phyloP scores from a whole-genome alignment of 1,140 invertebrate species.

The Chionoecetes opilio region DNA sequence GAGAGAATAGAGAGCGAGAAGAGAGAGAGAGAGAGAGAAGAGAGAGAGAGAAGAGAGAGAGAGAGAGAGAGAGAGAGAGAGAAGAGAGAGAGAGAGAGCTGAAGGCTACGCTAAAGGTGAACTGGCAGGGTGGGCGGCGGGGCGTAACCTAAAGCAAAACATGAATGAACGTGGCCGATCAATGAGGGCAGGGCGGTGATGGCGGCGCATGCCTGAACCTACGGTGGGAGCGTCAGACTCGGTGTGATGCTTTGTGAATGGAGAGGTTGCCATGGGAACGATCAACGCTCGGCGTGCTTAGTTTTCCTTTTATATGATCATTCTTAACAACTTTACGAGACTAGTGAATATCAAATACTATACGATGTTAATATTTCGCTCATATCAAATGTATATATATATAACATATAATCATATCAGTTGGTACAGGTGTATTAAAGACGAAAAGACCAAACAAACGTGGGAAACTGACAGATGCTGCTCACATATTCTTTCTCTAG shows the following conservation, averaged over 20 bases:
- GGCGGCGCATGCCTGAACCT: not conserved
- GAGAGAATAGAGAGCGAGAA: not conserved
- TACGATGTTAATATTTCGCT: too few species aligned
- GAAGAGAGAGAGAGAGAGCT: not conserved
- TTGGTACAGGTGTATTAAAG: too few species aligned
- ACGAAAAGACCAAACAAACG: too few species aligned
- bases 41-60: not conserved
- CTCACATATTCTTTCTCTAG: too few species aligned
- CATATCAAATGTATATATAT: too few species aligned
- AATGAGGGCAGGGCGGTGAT: not conserved
- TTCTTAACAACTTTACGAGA: too few species aligned
- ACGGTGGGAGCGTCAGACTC: not conserved
- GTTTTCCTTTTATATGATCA: too few species aligned
- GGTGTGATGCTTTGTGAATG: not conserved
- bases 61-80: slow-evolving; percentile 44
- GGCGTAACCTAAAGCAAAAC: not conserved
- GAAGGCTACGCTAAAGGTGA: slow-evolving; percentile 18
- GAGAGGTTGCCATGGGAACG: not conserved
- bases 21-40: slow-evolving; percentile 37
- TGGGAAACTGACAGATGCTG: too few species aligned
- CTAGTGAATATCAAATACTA: too few species aligned
- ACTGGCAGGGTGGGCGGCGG: not conserved
- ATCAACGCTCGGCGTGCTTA: not conserved
- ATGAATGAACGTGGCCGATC: slow-evolving; percentile 44
- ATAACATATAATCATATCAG: too few species aligned